Conservation (phyloP, 2,888 invertebrate species). For the Melipona beecheii region DNA sequence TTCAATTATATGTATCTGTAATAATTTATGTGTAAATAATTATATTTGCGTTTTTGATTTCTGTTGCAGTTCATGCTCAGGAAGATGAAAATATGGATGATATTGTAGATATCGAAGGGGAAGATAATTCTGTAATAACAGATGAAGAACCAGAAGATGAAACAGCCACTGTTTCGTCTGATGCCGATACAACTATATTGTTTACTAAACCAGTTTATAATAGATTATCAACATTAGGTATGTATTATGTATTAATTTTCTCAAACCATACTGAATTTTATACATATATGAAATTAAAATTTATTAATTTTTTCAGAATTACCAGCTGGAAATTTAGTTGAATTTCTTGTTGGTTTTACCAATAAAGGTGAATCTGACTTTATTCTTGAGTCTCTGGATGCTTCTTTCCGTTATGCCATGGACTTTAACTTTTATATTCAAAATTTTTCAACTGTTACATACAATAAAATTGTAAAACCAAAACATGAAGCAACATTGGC, state of each 20-base stretch:
- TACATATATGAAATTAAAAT: neutral
- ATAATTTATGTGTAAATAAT: neutral
- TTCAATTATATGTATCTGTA: neutral
- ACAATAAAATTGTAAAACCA: slow-evolving; percentile 94
- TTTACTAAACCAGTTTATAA: slow-evolving; percentile 91
- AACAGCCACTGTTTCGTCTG: slow-evolving; percentile 91
- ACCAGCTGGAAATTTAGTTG: slow-evolving; percentile 95
- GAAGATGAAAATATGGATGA: slow-evolving; percentile 86
- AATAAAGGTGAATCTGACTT: slow-evolving; percentile 97
- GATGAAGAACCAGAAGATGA: slow-evolving; percentile 86
- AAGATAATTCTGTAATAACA: slow-evolving; percentile 84
- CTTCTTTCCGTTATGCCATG: slow-evolving; percentile 99
- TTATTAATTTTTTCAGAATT: slow-evolving; percentile 87
- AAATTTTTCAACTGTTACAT: slow-evolving; percentile 97
- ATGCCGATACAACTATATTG: slow-evolving; percentile 95
- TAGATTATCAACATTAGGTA: slow-evolving; percentile 79
- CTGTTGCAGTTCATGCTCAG: slow-evolving; percentile 86
- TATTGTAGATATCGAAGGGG: slow-evolving; percentile 86
- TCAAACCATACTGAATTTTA: neutral
- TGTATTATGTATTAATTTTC: neutral
- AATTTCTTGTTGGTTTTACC: slow-evolving; percentile 97
- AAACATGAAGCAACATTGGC: slow-evolving; percentile 97
- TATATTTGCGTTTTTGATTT: slow-evolving; percentile 4
- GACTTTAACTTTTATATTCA: slow-evolving; percentile 99
- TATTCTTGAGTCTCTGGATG: slow-evolving; percentile 96